phyloP scores from a whole-genome alignment of 2,113 vertebrate species.

The Micromys minutus region DNA sequence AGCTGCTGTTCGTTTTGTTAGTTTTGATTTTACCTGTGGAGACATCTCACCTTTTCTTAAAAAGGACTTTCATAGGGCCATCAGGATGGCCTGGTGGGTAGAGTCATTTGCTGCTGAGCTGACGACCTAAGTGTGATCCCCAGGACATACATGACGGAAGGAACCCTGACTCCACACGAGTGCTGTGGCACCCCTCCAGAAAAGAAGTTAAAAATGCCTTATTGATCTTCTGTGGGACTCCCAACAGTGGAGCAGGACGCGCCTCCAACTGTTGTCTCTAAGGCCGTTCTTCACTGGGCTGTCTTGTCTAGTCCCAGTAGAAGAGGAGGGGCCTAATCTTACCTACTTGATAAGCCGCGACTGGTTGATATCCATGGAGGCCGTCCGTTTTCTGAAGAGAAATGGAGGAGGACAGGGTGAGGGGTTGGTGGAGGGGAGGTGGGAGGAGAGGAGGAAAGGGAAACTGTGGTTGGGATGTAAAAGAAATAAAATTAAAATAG shows the following conservation, averaged over 20 bases:
- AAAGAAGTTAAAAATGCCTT: neutral
- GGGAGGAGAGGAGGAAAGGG: neutral
- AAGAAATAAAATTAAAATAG: neutral
- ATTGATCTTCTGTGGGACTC: neutral
- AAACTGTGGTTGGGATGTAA: neutral
- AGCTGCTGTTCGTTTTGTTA: no score
- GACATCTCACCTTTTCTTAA: neutral
- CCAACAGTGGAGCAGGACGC: neutral
- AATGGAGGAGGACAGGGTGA: neutral
- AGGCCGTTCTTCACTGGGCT: neutral
- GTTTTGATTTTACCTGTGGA: no score
- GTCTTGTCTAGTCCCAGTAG: neutral
- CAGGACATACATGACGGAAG: neutral
- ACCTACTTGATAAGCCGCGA: neutral
- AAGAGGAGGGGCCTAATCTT: neutral
- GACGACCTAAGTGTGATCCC: neutral
- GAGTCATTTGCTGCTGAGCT: neutral
- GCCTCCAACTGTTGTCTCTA: neutral
- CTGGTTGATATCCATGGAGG: neutral
- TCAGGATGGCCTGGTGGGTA: neutral
- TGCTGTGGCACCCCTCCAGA: neutral
- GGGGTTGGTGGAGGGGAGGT: neutral
- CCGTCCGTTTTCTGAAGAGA: neutral
- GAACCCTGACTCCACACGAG: neutral
- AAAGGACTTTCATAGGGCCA: neutral